Evolutionary conservation across 2,888 invertebrate genomes (phyloP).

Genomic region (Pachydiplax longipennis): DNA sequence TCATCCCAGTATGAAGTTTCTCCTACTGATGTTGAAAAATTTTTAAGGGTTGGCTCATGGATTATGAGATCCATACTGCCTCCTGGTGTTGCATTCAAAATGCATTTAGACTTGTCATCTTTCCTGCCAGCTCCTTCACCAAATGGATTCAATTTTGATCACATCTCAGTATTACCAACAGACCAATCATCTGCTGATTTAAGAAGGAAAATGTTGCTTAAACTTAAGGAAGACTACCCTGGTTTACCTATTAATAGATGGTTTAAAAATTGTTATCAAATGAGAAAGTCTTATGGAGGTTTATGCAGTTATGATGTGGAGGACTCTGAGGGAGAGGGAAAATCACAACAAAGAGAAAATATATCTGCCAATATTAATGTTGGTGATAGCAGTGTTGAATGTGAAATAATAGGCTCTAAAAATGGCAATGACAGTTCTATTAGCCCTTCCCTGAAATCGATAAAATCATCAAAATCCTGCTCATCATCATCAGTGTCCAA

Average conservation of each 20-base stretch:
- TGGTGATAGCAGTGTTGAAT: background rate
- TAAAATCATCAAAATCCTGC: constrained; percentile 51
- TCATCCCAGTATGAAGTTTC: constrained; percentile 33
- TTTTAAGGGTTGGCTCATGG: background rate
- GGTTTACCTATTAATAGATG: background rate
- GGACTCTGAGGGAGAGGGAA: no score
- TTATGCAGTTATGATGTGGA: background rate
- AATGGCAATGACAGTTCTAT: constrained; percentile 49
- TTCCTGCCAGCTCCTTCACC: background rate
- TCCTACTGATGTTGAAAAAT: background rate
- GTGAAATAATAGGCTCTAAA: background rate
- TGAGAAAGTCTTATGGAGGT: background rate
- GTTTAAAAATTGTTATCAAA: background rate
- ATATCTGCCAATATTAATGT: background rate
- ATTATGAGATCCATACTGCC: background rate
- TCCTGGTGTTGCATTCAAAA: background rate
- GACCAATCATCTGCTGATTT: background rate
- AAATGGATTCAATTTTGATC: background rate
- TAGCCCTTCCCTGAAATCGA: constrained; percentile 55
- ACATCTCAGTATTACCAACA: background rate
- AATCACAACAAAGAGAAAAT: no score
- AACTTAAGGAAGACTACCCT: constrained; percentile 13
- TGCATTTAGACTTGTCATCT: constrained; percentile 8
- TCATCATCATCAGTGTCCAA: background rate
- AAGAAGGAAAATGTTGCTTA: background rate